These are phyloP conservation scores for Leucosticte australis DNA, from an alignment of 2,113 vertebrate species.

Conservation along the genomic window DNA sequence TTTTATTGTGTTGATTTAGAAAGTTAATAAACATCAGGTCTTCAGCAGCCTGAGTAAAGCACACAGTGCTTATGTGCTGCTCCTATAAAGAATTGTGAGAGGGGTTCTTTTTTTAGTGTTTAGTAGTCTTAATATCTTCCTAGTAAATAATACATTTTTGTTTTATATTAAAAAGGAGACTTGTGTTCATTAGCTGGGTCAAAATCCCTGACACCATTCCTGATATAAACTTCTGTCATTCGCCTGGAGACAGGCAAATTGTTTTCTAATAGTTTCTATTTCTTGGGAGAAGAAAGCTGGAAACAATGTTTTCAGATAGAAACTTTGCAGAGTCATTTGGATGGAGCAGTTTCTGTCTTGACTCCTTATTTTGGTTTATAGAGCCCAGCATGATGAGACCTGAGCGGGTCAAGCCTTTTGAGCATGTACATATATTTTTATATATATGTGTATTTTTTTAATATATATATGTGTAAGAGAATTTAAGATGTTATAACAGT, in stretches of 20 bases:
- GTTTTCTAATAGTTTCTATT: background rate
- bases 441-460: background rate
- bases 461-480: background rate
- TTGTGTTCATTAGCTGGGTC: background rate
- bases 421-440: too few species aligned
- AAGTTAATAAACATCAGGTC: background rate
- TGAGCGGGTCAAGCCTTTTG: background rate
- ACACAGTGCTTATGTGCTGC: background rate
- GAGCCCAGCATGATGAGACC: background rate
- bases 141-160: background rate
- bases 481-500: background rate
- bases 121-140: background rate
- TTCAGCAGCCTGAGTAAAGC: background rate
- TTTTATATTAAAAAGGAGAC: background rate
- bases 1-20: background rate
- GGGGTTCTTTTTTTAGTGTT: background rate
- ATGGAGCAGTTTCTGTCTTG: background rate
- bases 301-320: background rate
- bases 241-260: background rate
- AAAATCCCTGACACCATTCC: background rate
- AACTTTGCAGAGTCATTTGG: background rate
- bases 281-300: background rate
- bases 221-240: background rate
- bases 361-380: background rate
- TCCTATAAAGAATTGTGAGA: background rate